Base-by-base conservation (phyloP, 2,888 invertebrate species). In the Ectemnius continuus region DNA sequence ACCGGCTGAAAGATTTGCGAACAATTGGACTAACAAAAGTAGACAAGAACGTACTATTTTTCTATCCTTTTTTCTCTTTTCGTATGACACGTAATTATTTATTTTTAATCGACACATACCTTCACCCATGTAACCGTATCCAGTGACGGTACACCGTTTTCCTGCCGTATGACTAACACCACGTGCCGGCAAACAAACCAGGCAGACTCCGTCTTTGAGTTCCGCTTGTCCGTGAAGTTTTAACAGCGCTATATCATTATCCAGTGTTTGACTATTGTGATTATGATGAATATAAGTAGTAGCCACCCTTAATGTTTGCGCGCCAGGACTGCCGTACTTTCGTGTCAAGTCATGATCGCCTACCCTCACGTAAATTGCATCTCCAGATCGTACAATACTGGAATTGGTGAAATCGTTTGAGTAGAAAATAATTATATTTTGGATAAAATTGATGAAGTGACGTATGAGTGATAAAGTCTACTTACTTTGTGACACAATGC, bases 271-370 rank as follows among this genome's bases (percentile, higher is more conserved):
- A 83, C 97, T 97, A 91, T 98, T 98, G 92, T 98, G 98, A 92
- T 98, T 98, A 91, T 98, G 98, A 88, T 98, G 98, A 76, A 98
- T 98, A 91, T 98, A 98, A 0, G 97, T 97, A 66, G 98, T 98
- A 67, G 97, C 97, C 1, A 98, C 97, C 16, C 97, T 93, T 20
- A 97, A 92, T 0, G 97, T 97, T 91, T 97, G 97, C 0, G 97
- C 97, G 11, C 97, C 97, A 0, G 97, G 97, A 82, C 97, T 97
- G 45, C 97, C 97, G 89, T 96, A 97, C 90, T 97, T 97, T 72
- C 96, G 92, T 0, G 97, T 98, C 80, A 98, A 92, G 91, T 98
- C 97, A 88, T 97, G 97, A 91, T 98, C 98, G 0, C 98, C 98
- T 0, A 97, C 97, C 57, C 97, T 94, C 13, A 98, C 97, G 91